phyloP scores from a whole-genome alignment of 2,113 vertebrate species.

The Phainopepla nitens region DNA sequence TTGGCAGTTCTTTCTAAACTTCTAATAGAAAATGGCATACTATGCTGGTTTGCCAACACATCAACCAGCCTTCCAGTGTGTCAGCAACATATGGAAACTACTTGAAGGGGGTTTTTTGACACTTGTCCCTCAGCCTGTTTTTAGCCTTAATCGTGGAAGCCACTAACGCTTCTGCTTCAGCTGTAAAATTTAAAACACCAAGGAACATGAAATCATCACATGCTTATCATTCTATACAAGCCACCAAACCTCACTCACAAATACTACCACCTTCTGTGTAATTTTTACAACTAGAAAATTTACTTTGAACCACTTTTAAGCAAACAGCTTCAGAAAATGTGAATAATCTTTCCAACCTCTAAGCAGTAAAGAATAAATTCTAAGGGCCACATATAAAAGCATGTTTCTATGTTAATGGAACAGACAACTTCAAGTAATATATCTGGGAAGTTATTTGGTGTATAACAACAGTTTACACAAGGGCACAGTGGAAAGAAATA shows the following conservation, averaged over 20 bases:
- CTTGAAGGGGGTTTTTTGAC: background rate
- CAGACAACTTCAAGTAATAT: background rate
- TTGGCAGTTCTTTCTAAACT: background rate
- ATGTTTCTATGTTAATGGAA: background rate
- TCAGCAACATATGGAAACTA: conserved; percentile 20
- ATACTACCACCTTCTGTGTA: background rate
- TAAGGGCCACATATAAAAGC: background rate
- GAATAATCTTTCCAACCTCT: background rate
- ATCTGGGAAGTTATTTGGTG: background rate
- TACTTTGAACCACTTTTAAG: background rate
- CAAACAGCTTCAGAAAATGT: background rate
- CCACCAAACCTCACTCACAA: background rate
- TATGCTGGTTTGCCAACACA: background rate
- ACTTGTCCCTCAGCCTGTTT: background rate
- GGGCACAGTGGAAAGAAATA: background rate
- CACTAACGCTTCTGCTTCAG: background rate
- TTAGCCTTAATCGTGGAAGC: background rate
- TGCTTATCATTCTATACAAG: background rate
- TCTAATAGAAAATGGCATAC: background rate
- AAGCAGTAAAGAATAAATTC: background rate
- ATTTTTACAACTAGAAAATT: background rate
- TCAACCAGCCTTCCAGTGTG: background rate
- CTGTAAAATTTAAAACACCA: background rate
- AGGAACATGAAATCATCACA: background rate
- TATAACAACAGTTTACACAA: background rate